Evolutionary conservation across 2,888 invertebrate genomes (phyloP).

Genomic region (Platycnemis pennipes): DNA sequence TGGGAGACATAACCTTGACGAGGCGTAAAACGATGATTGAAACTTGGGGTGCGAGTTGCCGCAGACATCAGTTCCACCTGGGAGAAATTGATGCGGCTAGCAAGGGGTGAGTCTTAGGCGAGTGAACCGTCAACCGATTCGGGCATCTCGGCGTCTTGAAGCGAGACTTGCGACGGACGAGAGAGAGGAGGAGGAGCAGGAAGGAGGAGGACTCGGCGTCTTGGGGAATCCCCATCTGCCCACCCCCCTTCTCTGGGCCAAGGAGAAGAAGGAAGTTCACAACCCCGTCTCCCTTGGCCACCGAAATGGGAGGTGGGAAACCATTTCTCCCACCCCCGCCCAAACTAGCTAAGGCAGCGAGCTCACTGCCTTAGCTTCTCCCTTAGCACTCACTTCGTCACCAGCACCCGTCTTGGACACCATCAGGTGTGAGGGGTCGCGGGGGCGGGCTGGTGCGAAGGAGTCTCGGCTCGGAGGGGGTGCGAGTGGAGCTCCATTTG

Average conservation of each 20-base stretch:
- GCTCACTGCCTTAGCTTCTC: conserved; percentile 19
- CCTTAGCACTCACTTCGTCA: neutral
- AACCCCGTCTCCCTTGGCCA: neutral
- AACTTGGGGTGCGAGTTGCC: neutral
- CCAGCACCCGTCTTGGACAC: conserved; percentile 35
- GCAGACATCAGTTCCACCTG: neutral
- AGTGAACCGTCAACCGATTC: neutral
- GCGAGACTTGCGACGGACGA: neutral
- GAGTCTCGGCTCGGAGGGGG: neutral
- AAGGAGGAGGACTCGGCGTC: neutral
- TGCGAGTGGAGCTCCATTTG: neutral
- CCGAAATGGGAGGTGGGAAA: neutral
- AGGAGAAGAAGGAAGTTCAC: neutral
- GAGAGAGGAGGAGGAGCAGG: neutral
- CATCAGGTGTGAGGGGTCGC: neutral
- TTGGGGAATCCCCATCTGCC: conserved; percentile 22
- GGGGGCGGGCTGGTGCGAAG: neutral
- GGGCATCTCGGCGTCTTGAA: neutral
- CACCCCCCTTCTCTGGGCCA: neutral
- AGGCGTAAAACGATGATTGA: neutral
- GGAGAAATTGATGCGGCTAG: neutral
- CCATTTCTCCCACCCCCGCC: neutral
- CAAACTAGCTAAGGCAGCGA: conserved; percentile 12
- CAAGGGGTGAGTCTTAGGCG: neutral
- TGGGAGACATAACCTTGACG: no score